Evolutionary conservation across 2,113 vertebrate genomes (phyloP).

Genomic region (Epinephelus lanceolatus): DNA sequence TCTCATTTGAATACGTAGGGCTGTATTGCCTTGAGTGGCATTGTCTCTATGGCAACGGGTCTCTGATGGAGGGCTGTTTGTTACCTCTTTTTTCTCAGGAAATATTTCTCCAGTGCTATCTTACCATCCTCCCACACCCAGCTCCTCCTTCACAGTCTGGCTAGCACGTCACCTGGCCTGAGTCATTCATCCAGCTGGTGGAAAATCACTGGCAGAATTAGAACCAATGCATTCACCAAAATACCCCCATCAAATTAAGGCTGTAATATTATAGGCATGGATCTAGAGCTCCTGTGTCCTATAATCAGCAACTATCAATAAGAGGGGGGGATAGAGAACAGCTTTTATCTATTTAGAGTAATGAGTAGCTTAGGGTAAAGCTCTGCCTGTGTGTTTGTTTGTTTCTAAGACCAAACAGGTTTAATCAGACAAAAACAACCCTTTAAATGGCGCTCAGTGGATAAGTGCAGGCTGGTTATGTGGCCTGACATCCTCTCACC

Average conservation of each 20-base stretch:
- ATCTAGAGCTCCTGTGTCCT: conserved; percentile 5
- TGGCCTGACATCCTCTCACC: conserved; percentile 50
- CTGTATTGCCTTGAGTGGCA: conserved; percentile 58
- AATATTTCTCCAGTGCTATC: conserved; percentile 61
- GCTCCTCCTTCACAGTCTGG: conserved; percentile 68
- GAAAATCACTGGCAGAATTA: conserved; percentile 64
- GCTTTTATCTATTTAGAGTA: conserved; percentile 26
- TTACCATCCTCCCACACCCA: conserved; percentile 68
- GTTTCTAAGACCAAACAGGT: conserved; percentile 18
- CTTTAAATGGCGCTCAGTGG: conserved; percentile 48
- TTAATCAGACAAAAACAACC: conserved; percentile 57
- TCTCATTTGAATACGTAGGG: conserved; percentile 44
- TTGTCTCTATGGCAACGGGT: conserved; percentile 78
- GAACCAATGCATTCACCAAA: conserved; percentile 16
- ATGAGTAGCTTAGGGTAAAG: conserved; percentile 4
- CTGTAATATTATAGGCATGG: not conserved
- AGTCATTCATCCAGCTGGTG: conserved; percentile 71
- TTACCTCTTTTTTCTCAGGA: conserved; percentile 45
- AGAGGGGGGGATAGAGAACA: conserved; percentile 9
- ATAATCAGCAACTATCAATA: not conserved
- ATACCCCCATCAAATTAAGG: conserved; percentile 1
- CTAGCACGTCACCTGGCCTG: conserved; percentile 70
- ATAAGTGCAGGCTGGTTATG: conserved; percentile 48
- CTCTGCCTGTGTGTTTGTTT: not conserved
- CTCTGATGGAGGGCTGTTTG: conserved; percentile 60